These are phyloP conservation scores for Bergia puertoricense DNA, from an alignment of 92 coral and sea anemone genomes.

Conservation along the genomic window DNA sequence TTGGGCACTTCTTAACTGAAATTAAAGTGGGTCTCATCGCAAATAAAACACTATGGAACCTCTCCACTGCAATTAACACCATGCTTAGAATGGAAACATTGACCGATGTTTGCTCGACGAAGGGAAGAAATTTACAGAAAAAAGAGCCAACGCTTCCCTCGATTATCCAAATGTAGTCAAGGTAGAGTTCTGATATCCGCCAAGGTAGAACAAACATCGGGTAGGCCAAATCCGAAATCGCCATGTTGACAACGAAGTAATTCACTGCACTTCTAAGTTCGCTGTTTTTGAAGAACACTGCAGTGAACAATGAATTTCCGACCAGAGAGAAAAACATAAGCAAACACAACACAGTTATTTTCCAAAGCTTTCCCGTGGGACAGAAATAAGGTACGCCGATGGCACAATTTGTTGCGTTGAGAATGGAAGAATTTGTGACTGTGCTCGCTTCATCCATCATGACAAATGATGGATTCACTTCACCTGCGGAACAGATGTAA, in stretches of 20 bases:
- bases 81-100: conserved; percentile 37
- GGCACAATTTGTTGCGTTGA: not conserved
- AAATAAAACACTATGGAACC: conserved; percentile 31
- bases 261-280: conserved; percentile 41
- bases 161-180: conserved; percentile 11
- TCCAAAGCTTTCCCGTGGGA: conserved; percentile 20
- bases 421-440: not conserved
- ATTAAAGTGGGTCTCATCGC: conserved; percentile 30
- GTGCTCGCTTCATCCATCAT: conserved; percentile 1
- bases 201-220: conserved; percentile 35
- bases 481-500: conserved; percentile 14
- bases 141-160: conserved; percentile 11
- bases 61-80: conserved; percentile 40
- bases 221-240: conserved; percentile 32
- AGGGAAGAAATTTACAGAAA: conserved; percentile 30
- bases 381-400: not conserved
- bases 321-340: conserved; percentile 16
- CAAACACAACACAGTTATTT: not conserved
- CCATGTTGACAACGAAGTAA: conserved; percentile 42
- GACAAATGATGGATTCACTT: not conserved
- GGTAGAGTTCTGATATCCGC: conserved; percentile 31
- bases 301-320: conserved; percentile 15
- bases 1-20: conserved; percentile 12
- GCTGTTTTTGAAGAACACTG: conserved; percentile 34
- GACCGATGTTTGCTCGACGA: conserved; percentile 32